These are phyloP conservation scores for Xestia ashworthii DNA, from an alignment of 2,888 invertebrate species.

Conservation along the genomic window DNA sequence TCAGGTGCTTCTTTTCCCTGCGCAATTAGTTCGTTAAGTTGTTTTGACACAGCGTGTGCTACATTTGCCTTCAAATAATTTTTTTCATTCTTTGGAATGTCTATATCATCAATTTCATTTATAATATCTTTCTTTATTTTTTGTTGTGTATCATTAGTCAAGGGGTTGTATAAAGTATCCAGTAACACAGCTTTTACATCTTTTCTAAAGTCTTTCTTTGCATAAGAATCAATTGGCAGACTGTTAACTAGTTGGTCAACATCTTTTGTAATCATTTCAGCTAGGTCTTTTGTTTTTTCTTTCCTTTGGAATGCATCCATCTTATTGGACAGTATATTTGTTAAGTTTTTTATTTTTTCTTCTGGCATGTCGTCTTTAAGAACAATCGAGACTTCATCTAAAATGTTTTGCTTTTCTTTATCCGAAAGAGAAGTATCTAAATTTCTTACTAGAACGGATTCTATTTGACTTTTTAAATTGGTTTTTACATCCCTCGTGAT, in stretches of 20 bases:
- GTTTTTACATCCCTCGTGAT: constrained; percentile 33
- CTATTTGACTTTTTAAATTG: constrained; percentile 39
- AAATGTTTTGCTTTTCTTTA: constrained; percentile 26
- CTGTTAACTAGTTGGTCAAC: constrained; percentile 29
- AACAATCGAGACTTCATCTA: constrained; percentile 37
- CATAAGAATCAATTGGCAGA: constrained; percentile 1
- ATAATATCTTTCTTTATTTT: constrained; percentile 9
- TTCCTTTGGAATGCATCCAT: not conserved
- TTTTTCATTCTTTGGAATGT: constrained; percentile 13
- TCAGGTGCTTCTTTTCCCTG: constrained; percentile 13
- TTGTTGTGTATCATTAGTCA: constrained; percentile 3
- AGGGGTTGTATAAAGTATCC: constrained; percentile 12
- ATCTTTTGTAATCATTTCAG: constrained; percentile 37
- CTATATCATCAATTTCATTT: constrained; percentile 17
- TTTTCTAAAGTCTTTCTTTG: constrained; percentile 10
- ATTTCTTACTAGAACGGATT: constrained; percentile 21
- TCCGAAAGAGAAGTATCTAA: constrained; percentile 42
- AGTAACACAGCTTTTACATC: constrained; percentile 6
- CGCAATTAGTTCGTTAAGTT: not conserved
- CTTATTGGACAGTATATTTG: constrained; percentile 22
- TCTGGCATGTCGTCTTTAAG: constrained; percentile 32
- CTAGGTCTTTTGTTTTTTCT: not conserved
- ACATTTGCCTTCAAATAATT: constrained; percentile 12
- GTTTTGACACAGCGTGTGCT: not conserved
- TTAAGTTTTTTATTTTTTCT: constrained; percentile 13